Percentiles rank a stretch among this genome's conserved stretches.
Conservation (phyloP, 2,113 vertebrate species). For the Andinoacara biseriatus region DNA sequence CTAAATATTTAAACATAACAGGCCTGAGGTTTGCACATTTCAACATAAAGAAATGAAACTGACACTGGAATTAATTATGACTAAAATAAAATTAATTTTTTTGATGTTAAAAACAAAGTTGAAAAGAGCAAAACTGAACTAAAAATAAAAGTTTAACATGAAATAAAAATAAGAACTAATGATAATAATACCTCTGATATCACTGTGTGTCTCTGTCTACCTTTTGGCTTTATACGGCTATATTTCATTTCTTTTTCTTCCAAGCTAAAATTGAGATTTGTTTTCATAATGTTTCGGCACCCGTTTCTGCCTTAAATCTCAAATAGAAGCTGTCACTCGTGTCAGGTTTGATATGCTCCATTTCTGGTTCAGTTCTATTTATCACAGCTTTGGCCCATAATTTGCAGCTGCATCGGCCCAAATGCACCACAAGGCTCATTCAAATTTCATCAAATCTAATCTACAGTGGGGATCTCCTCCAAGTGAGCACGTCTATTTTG, state of each 20-base stretch:
- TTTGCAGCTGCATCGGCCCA: background rate
- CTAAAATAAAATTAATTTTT: no score
- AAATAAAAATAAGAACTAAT: background rate
- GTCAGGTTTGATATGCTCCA: slow-evolving; percentile 7
- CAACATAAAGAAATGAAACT: no score
- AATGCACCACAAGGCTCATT: slow-evolving; percentile 9
- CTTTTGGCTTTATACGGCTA: background rate
- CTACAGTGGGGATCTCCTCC: background rate
- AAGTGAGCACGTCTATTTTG: background rate
- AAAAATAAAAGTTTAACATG: background rate
- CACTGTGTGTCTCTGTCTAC: background rate
- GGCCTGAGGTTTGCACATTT: background rate
- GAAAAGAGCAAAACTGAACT: background rate
- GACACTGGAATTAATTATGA: no score
- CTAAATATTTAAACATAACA: background rate
- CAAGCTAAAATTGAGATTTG: background rate
- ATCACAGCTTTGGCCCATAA: slow-evolving; percentile 3
- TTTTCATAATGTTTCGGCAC: background rate
- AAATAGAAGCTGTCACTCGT: slow-evolving; percentile 30
- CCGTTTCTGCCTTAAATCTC: background rate
- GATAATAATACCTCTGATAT: background rate
- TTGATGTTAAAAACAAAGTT: background rate
- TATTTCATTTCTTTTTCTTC: background rate
- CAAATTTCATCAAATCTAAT: slow-evolving; percentile 1
- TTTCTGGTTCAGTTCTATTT: background rate